Percentiles rank a stretch among this genome's conserved stretches.
Conservation (phyloP, 2,113 vertebrate species). For the Gila orcuttii region DNA sequence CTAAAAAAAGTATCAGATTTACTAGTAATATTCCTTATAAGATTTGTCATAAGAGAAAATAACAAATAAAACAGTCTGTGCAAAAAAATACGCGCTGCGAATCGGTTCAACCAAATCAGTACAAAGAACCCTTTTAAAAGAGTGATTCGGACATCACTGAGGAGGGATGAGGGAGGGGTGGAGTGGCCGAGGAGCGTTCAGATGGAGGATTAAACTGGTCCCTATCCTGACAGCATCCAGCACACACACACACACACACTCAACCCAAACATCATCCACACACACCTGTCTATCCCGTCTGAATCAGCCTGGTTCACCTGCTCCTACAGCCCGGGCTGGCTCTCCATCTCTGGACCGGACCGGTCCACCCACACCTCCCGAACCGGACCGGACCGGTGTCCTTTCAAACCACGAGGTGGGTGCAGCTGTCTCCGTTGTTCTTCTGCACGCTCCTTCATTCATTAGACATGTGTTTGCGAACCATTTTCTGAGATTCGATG, state of each 20-base stretch:
- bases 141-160: slow-evolving; percentile 30
- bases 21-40: too few relatives aligned
- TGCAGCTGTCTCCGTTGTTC: slow-evolving; percentile 55
- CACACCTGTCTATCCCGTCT: slow-evolving; percentile 56
- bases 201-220: slow-evolving; percentile 56
- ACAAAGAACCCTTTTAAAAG: neutral
- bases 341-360: slow-evolving; percentile 33
- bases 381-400: slow-evolving; percentile 55
- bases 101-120: neutral
- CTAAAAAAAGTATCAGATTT: too few relatives aligned
- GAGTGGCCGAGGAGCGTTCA: slow-evolving; percentile 65
- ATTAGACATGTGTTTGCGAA: slow-evolving; percentile 12
- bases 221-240: slow-evolving; percentile 77
- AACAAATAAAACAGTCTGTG: too few relatives aligned
- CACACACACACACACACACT: slow-evolving; percentile 50
- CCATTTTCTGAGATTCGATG: neutral
- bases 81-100: neutral
- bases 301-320: slow-evolving; percentile 52
- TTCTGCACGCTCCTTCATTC: slow-evolving; percentile 40
- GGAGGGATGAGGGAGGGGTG: slow-evolving; percentile 49
- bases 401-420: slow-evolving; percentile 75
- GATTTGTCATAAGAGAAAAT: too few relatives aligned
- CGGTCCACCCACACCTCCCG: slow-evolving; percentile 52
- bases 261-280: slow-evolving; percentile 45
- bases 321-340: slow-evolving; percentile 28